These are phyloP conservation scores for Centroberyx gerrardi DNA, from an alignment of 2,797 vertebrate genomes.

Conservation along the genomic window DNA sequence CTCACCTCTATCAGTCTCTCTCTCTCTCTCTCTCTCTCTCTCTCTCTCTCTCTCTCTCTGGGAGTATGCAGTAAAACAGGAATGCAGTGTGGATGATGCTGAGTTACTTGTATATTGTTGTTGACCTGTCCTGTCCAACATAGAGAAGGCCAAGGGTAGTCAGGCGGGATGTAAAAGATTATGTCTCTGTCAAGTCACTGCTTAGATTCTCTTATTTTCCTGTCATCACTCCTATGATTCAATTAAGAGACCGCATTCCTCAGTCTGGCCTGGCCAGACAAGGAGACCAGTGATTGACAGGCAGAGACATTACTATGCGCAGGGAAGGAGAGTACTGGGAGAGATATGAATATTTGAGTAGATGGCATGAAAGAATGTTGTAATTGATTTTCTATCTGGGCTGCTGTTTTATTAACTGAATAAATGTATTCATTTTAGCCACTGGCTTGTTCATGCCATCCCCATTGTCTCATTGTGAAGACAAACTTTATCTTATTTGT, in stretches of 20 bases:
- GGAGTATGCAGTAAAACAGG: neutral
- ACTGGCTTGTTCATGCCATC: constrained; percentile 56
- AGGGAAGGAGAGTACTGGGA: constrained; percentile 81
- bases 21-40: neutral
- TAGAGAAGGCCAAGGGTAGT: constrained; percentile 63
- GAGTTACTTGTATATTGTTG: constrained; percentile 58
- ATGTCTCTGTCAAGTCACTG: constrained; percentile 80
- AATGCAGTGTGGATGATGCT: constrained; percentile 10
- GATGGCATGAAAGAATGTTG: constrained; percentile 85
- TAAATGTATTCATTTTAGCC: constrained; percentile 78
- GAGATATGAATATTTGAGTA: constrained; percentile 88
- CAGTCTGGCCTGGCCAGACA: constrained; percentile 79
- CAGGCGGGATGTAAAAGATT: constrained; percentile 71
- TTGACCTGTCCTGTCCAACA: constrained; percentile 55
- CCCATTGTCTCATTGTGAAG: constrained; percentile 74
- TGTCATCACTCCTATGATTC: constrained; percentile 84
- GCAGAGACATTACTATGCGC: constrained; percentile 84
- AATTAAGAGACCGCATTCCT: constrained; percentile 75
- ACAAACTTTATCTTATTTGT: constrained; percentile 59
- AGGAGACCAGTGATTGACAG: constrained; percentile 87
- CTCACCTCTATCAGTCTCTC: neutral
- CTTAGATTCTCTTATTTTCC: constrained; percentile 77
- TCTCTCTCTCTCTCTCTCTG: neutral
- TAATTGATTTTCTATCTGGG: constrained; percentile 90
- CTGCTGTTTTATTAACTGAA: constrained; percentile 87